Evolutionary conservation across 2,113 vertebrate genomes (phyloP).

Genomic region (Actinemys pallida): DNA sequence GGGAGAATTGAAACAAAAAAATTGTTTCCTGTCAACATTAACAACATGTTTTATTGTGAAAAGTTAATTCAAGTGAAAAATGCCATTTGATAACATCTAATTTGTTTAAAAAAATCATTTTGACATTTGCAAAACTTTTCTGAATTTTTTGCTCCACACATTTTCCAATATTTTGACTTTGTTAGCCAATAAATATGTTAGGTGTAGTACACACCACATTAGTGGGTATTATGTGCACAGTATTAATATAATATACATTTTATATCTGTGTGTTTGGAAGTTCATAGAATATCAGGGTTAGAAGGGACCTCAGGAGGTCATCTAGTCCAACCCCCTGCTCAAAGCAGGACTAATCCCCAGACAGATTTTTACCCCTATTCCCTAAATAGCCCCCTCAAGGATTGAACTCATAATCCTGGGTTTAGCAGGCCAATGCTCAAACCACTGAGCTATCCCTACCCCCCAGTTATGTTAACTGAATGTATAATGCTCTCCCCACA

Average conservation of each 20-base stretch:
- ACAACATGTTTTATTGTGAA: background rate
- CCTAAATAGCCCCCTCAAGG: too few relatives aligned
- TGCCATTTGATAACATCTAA: background rate
- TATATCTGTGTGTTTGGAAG: background rate
- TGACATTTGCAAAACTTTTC: background rate
- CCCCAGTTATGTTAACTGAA: background rate
- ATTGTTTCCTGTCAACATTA: background rate
- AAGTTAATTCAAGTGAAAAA: background rate
- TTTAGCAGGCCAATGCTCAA: too few relatives aligned
- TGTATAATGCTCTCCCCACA: background rate
- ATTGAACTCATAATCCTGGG: too few relatives aligned
- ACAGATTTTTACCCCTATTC: too few relatives aligned
- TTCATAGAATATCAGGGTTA: too few relatives aligned
- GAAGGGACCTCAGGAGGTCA: too few relatives aligned
- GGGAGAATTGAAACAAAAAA: background rate
- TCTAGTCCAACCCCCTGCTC: too few relatives aligned
- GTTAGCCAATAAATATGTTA: background rate
- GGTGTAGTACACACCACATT: background rate
- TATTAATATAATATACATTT: background rate
- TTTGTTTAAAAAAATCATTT: background rate
- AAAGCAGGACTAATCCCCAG: too few relatives aligned
- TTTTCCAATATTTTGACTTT: background rate
- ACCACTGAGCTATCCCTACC: too few relatives aligned
- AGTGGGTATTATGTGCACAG: background rate
- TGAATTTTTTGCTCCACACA: background rate